Base-by-base conservation (phyloP, 2,113 vertebrate species). In the Ahaetulla prasina region DNA sequence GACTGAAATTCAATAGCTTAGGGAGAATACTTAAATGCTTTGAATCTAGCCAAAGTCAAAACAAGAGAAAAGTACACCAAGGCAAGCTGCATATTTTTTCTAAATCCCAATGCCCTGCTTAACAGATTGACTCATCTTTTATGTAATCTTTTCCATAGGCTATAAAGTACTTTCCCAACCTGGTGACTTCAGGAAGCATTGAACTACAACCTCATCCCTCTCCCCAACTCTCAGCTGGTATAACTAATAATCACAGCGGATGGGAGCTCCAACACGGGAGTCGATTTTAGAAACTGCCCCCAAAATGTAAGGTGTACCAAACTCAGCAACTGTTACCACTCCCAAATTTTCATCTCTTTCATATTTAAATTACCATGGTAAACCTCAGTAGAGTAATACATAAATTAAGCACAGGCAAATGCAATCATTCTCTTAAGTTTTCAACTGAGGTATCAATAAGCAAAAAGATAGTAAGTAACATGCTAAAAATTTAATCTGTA, bases 81-180 rank as follows among this genome's bases (percentile, higher is more conserved):
- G 92, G 94, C 93, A 96, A 96, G 95, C 94, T 95, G 96, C 95
- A 96, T 89, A 89, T 95, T 96, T 96, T n/a, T n/a, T n/a, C n/a
- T n/a, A n/a, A n/a, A n/a, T n/a, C n/a, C n/a, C n/a, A n/a, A n/a
- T n/a, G n/a, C n/a, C n/a, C n/a, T n/a, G n/a, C n/a, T n/a, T n/a
- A n/a, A n/a, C n/a, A n/a, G n/a, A n/a, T n/a, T n/a, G n/a, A n/a
- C n/a, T n/a, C n/a, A n/a, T n/a, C n/a, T n/a, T n/a, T n/a, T n/a
- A n/a, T n/a, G n/a, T n/a, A n/a, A n/a, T n/a, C n/a, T n/a, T n/a
- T n/a, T n/a, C n/a, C n/a, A n/a, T n/a, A n/a, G n/a, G n/a, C n/a
- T n/a, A n/a, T n/a, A n/a, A n/a, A n/a, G n/a, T n/a, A n/a, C n/a
- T n/a, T n/a, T n/a, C n/a, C n/a, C n/a, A n/a, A n/a, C n/a, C n/a